Evolutionary conservation across 2,113 vertebrate genomes (phyloP).

Genomic region (Pseudolaguvia tuberculata): DNA sequence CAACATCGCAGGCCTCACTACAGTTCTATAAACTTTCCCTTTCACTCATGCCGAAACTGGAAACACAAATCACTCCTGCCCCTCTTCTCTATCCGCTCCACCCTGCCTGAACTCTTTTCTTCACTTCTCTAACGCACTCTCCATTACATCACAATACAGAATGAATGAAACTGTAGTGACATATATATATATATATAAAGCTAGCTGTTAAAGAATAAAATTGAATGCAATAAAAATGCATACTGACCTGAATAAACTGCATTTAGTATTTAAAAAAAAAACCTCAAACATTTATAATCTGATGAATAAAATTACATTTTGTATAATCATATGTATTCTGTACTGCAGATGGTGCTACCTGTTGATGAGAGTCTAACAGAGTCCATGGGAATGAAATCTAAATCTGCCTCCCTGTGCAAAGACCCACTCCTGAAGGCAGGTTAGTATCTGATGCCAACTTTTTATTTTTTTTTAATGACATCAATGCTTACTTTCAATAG

Average conservation of each 20-base stretch:
- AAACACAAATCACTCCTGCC: too few species aligned
- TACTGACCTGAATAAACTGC: background rate
- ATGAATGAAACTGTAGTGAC: too few species aligned
- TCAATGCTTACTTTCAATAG: background rate
- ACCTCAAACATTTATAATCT: background rate
- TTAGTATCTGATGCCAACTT: conserved; percentile 56
- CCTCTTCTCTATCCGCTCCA: too few species aligned
- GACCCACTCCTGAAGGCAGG: conserved; percentile 89
- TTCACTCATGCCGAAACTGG: too few species aligned
- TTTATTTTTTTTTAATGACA: background rate
- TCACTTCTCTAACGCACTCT: too few species aligned
- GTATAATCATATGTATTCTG: background rate
- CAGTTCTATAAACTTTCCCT: too few species aligned
- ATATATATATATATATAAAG: too few species aligned
- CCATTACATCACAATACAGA: too few species aligned
- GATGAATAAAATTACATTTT: background rate
- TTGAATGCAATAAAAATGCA: background rate
- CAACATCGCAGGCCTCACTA: too few species aligned
- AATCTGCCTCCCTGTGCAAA: conserved; percentile 90
- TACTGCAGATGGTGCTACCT: conserved; percentile 84
- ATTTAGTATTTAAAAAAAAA: background rate
- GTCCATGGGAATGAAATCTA: conserved; percentile 84
- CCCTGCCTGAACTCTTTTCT: too few species aligned
- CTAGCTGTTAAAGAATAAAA: background rate
- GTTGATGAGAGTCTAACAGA: conserved; percentile 96